Conservation (phyloP, 2,113 vertebrate species). For the Pachycephala philippinensis region DNA sequence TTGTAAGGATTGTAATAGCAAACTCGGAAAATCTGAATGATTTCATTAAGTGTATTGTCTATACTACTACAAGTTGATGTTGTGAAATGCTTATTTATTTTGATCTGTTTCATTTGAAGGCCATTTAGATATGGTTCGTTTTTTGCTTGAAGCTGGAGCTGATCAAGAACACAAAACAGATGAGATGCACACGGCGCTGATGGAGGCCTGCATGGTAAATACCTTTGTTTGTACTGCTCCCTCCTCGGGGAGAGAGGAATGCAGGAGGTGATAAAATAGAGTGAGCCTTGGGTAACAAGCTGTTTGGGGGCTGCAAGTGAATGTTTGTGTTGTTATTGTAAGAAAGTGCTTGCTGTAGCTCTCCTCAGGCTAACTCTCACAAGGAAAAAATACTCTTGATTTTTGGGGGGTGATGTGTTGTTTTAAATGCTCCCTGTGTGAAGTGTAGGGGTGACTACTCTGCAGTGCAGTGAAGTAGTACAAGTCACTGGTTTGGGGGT, state of each 20-base stretch:
- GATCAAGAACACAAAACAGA: slow-evolving; percentile 99
- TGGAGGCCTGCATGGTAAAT: slow-evolving; percentile 99
- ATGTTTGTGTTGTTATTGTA: neutral
- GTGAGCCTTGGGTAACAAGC: neutral
- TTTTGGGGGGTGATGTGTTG: neutral
- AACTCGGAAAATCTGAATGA: neutral
- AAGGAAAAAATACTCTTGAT: neutral
- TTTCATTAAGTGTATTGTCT: neutral
- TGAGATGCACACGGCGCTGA: slow-evolving; percentile 98
- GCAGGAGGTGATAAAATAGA: neutral
- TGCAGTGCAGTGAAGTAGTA: neutral
- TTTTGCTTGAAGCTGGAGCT: slow-evolving; percentile 96
- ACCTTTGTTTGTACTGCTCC: neutral
- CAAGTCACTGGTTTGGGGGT: neutral
- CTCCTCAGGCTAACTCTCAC: neutral
- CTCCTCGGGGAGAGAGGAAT: neutral
- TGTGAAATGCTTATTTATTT: neutral
- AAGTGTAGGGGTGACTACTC: neutral
- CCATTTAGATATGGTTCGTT: slow-evolving; percentile 98
- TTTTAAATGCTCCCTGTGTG: neutral
- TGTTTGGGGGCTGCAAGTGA: neutral
- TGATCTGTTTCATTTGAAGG: slow-evolving; percentile 75
- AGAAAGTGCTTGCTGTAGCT: neutral
- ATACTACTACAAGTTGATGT: neutral
- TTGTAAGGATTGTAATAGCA: neutral